Percentiles rank a stretch among this genome's conserved stretches.
Conservation (phyloP, 2,888 invertebrate genomes). For the Trachelus troglodyta region DNA sequence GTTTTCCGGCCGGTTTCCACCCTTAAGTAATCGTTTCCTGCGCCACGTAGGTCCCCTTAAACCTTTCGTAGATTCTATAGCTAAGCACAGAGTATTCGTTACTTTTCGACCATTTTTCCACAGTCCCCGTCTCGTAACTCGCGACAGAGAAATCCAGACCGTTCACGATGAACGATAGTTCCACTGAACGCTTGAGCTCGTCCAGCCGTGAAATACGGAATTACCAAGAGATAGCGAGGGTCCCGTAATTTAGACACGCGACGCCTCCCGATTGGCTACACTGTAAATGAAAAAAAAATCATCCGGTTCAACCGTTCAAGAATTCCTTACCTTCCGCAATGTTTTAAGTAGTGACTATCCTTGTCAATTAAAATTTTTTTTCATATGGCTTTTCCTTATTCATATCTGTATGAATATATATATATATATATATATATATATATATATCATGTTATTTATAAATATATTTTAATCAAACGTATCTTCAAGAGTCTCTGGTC, state of each 20-base stretch:
- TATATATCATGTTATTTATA: background rate
- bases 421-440: too few relatives aligned
- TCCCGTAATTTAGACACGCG: constrained; percentile 6
- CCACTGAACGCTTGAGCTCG: background rate
- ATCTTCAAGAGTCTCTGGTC: background rate
- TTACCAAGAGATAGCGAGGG: constrained; percentile 1
- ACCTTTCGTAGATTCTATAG: background rate
- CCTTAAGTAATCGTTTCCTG: constrained; percentile 34
- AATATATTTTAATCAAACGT: background rate
- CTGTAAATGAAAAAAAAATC: background rate
- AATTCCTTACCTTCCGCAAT: background rate
- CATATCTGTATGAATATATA: background rate
- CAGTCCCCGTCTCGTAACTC: background rate
- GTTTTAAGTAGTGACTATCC: background rate
- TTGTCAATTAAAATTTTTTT: background rate
- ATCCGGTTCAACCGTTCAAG: background rate
- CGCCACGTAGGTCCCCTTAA: background rate
- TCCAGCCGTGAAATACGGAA: constrained; percentile 2
- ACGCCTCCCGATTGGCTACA: constrained; percentile 1
- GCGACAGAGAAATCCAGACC: background rate
- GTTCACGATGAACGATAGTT: background rate
- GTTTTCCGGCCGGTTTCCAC: constrained; percentile 35
- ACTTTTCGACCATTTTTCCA: background rate
- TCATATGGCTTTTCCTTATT: background rate
- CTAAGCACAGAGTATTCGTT: background rate